phyloP scores from a whole-genome alignment of 2,888 invertebrate genomes.

The Xanthia icteritia region DNA sequence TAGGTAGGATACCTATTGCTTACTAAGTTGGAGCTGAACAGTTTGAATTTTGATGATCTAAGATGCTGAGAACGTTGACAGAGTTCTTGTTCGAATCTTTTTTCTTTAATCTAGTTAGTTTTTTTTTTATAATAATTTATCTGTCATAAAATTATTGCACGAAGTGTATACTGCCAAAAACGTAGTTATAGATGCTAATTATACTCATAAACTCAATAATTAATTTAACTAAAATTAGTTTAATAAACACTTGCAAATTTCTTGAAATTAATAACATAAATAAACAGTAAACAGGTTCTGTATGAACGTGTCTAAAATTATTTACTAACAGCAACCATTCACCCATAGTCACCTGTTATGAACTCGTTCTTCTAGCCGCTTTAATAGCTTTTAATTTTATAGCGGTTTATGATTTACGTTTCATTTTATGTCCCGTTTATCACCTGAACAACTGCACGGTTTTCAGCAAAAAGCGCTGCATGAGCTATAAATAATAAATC shows the following conservation, averaged over 20 bases:
- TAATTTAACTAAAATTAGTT: conserved; percentile 1
- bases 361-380: conserved; percentile 62
- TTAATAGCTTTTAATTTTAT: conserved; percentile 76
- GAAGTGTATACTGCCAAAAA: too few relatives aligned
- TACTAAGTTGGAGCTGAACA: not conserved
- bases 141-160: too few relatives aligned
- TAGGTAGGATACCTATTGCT: too few relatives aligned
- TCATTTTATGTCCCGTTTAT: conserved; percentile 76
- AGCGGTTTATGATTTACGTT: conserved; percentile 78
- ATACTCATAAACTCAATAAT: not conserved
- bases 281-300: conserved; percentile 16
- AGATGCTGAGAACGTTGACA: not conserved
- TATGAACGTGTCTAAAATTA: conserved; percentile 22
- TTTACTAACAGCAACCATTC: conserved; percentile 36
- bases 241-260: not conserved
- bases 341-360: conserved; percentile 54
- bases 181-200: not conserved
- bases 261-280: conserved; percentile 11
- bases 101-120: not conserved
- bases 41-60: not conserved
- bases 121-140: not conserved
- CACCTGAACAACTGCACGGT: conserved; percentile 74
- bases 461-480: conserved; percentile 71
- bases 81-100: not conserved
- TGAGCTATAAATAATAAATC: conserved; percentile 55